phyloP scores from a whole-genome alignment of 1,140 invertebrate species.

The Aphaenogaster floridana region DNA sequence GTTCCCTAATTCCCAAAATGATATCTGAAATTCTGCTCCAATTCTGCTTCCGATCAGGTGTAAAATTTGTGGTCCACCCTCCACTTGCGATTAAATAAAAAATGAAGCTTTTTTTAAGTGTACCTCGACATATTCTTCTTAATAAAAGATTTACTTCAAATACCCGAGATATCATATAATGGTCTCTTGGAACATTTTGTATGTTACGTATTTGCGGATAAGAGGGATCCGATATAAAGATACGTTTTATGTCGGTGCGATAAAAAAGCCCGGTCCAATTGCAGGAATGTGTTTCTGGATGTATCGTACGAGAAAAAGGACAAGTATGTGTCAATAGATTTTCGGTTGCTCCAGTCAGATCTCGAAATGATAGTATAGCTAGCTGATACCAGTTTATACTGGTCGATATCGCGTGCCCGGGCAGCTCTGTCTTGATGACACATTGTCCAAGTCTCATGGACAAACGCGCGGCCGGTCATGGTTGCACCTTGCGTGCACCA shows the following conservation, averaged over 20 bases:
- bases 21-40: not conserved
- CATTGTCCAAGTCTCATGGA: not conserved
- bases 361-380: not conserved
- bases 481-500: conserved; percentile 12
- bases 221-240: not conserved
- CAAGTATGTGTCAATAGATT: conserved; percentile 16
- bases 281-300: not conserved
- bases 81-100: not conserved
- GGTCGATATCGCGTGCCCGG: conserved; percentile 6
- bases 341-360: conserved; percentile 14
- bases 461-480: not conserved
- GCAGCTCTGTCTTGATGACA: not conserved
- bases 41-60: not conserved
- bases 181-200: not conserved
- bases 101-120: not conserved
- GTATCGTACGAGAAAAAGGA: not conserved
- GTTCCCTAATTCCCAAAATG: conserved; percentile 15
- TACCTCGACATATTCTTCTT: not conserved
- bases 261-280: not conserved
- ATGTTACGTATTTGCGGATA: not conserved
- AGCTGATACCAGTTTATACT: conserved; percentile 24
- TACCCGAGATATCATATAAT: not conserved
- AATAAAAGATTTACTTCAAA: not conserved
- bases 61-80: not conserved
- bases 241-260: not conserved